Evolutionary conservation across 2,888 invertebrate genomes (phyloP), one percentile per base, ranked within the genome.

Genomic region (Leucophenga montana): DNA sequence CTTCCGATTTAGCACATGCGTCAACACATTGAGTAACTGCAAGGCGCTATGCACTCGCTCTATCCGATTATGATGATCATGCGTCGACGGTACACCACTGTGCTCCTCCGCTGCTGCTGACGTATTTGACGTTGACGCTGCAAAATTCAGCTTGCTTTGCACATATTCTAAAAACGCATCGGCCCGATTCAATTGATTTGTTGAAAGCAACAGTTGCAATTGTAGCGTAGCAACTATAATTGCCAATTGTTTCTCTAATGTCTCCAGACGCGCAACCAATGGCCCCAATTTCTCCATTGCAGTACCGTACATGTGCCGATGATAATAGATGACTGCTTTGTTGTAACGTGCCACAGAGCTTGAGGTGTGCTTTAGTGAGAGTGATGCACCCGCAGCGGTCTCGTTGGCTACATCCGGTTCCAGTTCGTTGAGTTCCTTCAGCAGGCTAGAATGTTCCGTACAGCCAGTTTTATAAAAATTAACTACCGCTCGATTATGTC

Each of bases 401-500:
- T 27, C 22, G 20, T 31, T 31, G 27, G 75, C 77, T 18, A 80
- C 77, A n/a, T 75, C 74, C 1, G 73, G 67, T 5, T 80, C 89
- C 22, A 84, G 69, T 31, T 92, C 90, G 44, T 91, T 90, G 22
- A 96, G 89, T 66, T 91, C 91, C 80, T 93, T 93, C 73, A 93
- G 91, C 80, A 96, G 93, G 67, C 92, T 90, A 68, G 94, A 94
- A 14, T 94, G 92, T 80, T 94, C 93, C 77, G 92, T 94, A 82
- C 94, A 91, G 62, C 93, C 93, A 69, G 91, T 91, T 73, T 92
- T 92, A 87, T 93, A 95, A 88, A 94, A 96, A 84, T 96, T 95
- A 0, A 93, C 93, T 0, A 97, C 93, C 31, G 94, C 93, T 88
- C 94, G 94, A 85, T 98, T 97, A 83, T 96, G 96, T 8, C 80